Conservation (phyloP, 64 coral and sea anemone genomes). For the Pachyseris speciosa region DNA sequence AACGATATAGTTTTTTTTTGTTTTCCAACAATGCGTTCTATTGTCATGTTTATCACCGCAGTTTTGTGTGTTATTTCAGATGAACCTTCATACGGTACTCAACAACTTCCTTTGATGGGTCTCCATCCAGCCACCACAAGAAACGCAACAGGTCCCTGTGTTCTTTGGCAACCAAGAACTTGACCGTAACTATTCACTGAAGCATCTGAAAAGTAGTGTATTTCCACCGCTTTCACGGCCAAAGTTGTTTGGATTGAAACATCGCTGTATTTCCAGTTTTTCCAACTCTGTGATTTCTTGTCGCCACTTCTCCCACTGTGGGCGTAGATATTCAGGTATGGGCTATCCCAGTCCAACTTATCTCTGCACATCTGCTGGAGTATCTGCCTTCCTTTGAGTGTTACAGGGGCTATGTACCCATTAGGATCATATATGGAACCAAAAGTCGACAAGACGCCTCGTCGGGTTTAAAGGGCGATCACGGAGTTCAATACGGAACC, state of each 20-base stretch:
- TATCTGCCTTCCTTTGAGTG: conserved; percentile 30
- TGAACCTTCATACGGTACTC: too few species aligned
- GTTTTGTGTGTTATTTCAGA: too few species aligned
- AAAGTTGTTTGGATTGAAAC: conserved; percentile 34
- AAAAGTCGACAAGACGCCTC: conserved; percentile 11
- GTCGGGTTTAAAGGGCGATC: not conserved
- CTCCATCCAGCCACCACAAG: too few species aligned
- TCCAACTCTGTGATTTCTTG: conserved; percentile 16
- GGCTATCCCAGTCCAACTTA: conserved; percentile 51
- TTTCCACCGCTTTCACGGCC: conserved; percentile 7
- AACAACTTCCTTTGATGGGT: too few species aligned
- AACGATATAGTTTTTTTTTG: too few species aligned
- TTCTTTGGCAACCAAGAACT: too few species aligned
- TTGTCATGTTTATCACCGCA: too few species aligned
- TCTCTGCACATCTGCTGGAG: conserved; percentile 57
- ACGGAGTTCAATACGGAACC: conserved; percentile 6
- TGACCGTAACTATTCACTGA: conserved; percentile 44
- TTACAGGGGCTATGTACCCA: conserved; percentile 54
- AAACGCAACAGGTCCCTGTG: too few species aligned
- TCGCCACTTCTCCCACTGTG: conserved; percentile 36
- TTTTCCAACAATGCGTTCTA: too few species aligned
- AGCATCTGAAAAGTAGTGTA: conserved; percentile 53
- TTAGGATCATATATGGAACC: conserved; percentile 49
- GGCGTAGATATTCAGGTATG: conserved; percentile 14
- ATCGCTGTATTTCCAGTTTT: conserved; percentile 22